These are phyloP conservation scores for Diabrotica balteata DNA, from an alignment of 2,888 invertebrate species.

Conservation along the genomic window DNA sequence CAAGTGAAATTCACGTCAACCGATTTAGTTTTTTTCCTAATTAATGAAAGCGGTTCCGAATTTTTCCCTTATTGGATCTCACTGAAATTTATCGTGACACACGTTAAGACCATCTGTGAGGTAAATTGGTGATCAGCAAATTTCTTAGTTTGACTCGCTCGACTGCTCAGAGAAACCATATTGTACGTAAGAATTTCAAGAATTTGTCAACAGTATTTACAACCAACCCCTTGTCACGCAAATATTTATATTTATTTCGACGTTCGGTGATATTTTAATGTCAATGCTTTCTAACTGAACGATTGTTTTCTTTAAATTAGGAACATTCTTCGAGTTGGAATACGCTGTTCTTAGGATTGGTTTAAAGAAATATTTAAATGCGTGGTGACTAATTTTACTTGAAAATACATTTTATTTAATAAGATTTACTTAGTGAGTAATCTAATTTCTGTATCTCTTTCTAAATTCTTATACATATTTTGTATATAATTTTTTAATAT, in stretches of 20 bases:
- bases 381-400: no score
- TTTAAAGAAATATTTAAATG: no score
- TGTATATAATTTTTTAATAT: no score
- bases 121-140: conserved; percentile 57
- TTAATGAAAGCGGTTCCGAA: conserved; percentile 32
- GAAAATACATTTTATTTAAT: no score
- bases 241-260: conserved; percentile 21
- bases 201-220: conserved; percentile 58
- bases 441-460: no score
- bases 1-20: conserved; percentile 4
- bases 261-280: conserved; percentile 24
- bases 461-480: no score
- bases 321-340: no score
- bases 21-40: conserved; percentile 25
- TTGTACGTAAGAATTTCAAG: conserved; percentile 53
- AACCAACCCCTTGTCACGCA: conserved; percentile 36
- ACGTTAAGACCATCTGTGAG: conserved; percentile 55
- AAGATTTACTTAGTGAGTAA: no score
- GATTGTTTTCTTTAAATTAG: no score
- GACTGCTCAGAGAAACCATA: conserved; percentile 50
- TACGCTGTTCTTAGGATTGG: no score
- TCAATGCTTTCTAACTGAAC: neutral
- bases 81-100: conserved; percentile 54
- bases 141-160: conserved; percentile 51
- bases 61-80: conserved; percentile 46